Percentiles rank a stretch among this genome's conserved stretches.
Conservation (phyloP, 2,113 vertebrate genomes). For the Psammodynastes pulverulentus region DNA sequence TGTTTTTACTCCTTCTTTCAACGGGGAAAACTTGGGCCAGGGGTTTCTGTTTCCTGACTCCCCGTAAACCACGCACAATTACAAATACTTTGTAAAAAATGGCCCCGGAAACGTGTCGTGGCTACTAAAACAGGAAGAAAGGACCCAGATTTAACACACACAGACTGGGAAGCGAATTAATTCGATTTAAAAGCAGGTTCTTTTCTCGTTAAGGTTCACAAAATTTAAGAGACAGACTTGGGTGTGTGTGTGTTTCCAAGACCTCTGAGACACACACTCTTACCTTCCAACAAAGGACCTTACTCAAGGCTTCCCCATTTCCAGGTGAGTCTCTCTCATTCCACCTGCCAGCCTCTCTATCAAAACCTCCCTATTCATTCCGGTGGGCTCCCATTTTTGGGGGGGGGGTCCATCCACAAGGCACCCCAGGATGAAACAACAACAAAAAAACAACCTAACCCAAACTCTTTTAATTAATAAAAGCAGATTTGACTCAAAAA, state of each 20-base stretch:
- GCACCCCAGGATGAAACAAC: not conserved
- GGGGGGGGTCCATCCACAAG: not conserved
- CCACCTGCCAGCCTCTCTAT: not conserved
- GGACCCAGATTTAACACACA: rapidly evolving
- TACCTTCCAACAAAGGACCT: not conserved
- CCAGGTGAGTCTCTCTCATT: not conserved
- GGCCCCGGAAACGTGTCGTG: rapidly evolving
- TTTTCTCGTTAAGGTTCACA: not conserved
- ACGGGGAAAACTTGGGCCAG: not conserved
- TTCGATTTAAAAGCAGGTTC: not conserved
- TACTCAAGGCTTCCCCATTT: not conserved
- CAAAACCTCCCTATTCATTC: not conserved
- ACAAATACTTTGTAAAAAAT: not conserved
- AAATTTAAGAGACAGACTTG: not conserved
- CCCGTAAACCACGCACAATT: not conserved
- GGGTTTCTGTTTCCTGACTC: not conserved
- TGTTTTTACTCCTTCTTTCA: not conserved
- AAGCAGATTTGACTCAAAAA: not conserved
- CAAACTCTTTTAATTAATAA: not conserved
- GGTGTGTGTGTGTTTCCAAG: too few species aligned
- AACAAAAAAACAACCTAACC: not conserved
- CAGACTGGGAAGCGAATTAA: not conserved
- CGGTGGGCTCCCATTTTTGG: not conserved
- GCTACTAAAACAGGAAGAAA: not conserved
- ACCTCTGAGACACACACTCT: not conserved